Evolutionary conservation across 2,113 vertebrate genomes (phyloP).

Genomic region (Sclerurus mexicanus): DNA sequence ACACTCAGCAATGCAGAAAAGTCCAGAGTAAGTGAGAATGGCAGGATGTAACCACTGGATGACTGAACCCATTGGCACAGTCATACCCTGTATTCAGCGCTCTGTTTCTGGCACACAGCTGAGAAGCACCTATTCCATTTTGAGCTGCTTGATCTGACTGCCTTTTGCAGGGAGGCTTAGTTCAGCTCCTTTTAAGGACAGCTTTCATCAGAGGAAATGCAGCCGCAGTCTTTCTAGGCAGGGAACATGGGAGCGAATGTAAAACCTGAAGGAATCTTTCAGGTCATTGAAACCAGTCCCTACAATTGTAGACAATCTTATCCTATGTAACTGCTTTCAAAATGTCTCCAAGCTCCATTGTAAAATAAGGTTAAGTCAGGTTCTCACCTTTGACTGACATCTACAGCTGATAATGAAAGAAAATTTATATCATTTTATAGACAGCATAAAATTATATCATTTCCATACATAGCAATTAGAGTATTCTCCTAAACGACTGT

Average conservation of each 20-base stretch:
- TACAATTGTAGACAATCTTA: not conserved
- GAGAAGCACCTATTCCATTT: not conserved
- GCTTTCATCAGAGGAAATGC: not conserved
- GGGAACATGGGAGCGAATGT: rapidly evolving
- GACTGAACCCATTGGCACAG: not conserved
- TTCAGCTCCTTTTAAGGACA: not conserved
- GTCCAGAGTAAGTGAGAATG: not conserved
- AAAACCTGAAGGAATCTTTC: not conserved
- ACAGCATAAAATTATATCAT: not conserved
- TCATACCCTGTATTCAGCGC: not conserved
- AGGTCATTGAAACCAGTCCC: not conserved
- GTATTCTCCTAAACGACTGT: not conserved
- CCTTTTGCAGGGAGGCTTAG: not conserved
- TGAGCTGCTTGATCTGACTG: not conserved
- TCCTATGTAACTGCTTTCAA: not conserved
- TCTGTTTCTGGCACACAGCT: not conserved
- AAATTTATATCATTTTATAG: not conserved
- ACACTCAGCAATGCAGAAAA: not conserved
- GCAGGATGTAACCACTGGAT: not conserved
- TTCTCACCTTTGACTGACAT: not conserved
- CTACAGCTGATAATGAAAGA: not conserved
- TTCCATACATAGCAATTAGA: not conserved
- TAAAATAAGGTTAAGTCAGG: not conserved
- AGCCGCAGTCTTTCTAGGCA: not conserved
- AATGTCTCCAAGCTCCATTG: not conserved